These are phyloP conservation scores for Pungitius pungitius DNA, from an alignment of 2,113 vertebrate genomes.

Conservation along the genomic window DNA sequence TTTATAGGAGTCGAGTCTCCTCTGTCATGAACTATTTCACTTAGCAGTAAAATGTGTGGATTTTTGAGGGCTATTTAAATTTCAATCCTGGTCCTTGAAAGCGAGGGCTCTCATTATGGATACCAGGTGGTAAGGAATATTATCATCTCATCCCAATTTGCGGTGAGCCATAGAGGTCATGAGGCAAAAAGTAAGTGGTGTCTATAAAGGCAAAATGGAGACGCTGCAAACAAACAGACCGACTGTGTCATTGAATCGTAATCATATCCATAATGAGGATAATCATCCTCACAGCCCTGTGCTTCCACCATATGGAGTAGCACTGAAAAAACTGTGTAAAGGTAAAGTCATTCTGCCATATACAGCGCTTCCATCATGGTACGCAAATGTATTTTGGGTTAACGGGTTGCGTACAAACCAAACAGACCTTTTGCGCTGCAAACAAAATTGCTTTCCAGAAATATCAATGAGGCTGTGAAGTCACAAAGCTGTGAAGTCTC, in stretches of 20 bases:
- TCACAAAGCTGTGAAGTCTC: constrained; percentile 21
- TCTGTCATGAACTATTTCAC: constrained; percentile 30
- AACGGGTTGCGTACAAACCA: constrained; percentile 20
- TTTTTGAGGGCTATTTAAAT: constrained; percentile 53
- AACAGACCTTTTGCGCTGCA: constrained; percentile 19
- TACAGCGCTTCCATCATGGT: constrained; percentile 10
- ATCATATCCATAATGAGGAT: constrained; percentile 11
- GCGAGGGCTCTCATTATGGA: constrained; percentile 83
- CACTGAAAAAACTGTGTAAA: background rate
- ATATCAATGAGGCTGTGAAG: constrained; percentile 23
- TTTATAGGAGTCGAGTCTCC: constrained; percentile 15
- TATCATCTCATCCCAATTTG: constrained; percentile 72
- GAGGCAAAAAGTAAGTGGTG: constrained; percentile 71
- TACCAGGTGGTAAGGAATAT: constrained; percentile 78
- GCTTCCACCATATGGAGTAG: constrained; percentile 15
- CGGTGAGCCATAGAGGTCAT: constrained; percentile 64
- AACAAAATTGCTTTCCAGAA: constrained; percentile 60
- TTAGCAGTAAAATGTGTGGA: constrained; percentile 35
- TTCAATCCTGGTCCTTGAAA: constrained; percentile 82
- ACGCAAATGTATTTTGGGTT: constrained; percentile 12
- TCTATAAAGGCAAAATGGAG: constrained; percentile 32
- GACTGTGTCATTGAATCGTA: background rate
- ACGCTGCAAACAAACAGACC: constrained; percentile 17
- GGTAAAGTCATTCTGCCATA: constrained; percentile 1
- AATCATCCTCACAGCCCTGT: constrained; percentile 18